These are phyloP conservation scores for Glandiceps talaboti DNA, from an alignment of 53 echinoderm and acorn worm species.

Conservation along the genomic window DNA sequence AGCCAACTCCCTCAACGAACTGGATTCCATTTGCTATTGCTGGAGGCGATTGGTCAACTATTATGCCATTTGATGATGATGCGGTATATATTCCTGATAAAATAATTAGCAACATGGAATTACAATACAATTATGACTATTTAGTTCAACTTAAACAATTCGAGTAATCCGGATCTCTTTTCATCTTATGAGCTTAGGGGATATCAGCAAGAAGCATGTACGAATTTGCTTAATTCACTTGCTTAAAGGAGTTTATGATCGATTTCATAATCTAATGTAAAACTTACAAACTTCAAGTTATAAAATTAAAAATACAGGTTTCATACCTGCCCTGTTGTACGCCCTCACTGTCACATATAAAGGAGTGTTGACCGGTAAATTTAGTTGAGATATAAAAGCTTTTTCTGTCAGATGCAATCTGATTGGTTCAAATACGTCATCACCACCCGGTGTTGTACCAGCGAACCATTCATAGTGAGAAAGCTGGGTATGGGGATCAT, in stretches of 20 bases:
- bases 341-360: slow-evolving; percentile 37
- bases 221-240: no score
- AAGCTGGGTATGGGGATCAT: slow-evolving; percentile 32
- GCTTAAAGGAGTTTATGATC: no score
- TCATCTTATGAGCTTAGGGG: no score
- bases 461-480: slow-evolving; percentile 40
- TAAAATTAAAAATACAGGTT: no score
- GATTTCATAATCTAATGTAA: no score
- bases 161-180: no score
- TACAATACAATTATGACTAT: no score
- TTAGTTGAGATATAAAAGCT: slow-evolving; percentile 15
- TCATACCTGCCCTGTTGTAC: slow-evolving; percentile 16
- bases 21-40: background rate
- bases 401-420: slow-evolving; percentile 13
- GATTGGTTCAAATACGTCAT: slow-evolving; percentile 19
- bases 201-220: no score
- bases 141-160: no score
- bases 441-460: slow-evolving; percentile 25
- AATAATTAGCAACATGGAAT: no score
- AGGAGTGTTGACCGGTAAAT: slow-evolving; percentile 3
- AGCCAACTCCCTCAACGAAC: background rate
- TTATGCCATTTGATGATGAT: slow-evolving; percentile 30
- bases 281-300: no score
- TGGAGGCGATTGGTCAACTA: slow-evolving; percentile 24
- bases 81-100: slow-evolving; percentile 9